phyloP scores from a whole-genome alignment of 2,113 vertebrate species.

The Antechinus stuartii region DNA sequence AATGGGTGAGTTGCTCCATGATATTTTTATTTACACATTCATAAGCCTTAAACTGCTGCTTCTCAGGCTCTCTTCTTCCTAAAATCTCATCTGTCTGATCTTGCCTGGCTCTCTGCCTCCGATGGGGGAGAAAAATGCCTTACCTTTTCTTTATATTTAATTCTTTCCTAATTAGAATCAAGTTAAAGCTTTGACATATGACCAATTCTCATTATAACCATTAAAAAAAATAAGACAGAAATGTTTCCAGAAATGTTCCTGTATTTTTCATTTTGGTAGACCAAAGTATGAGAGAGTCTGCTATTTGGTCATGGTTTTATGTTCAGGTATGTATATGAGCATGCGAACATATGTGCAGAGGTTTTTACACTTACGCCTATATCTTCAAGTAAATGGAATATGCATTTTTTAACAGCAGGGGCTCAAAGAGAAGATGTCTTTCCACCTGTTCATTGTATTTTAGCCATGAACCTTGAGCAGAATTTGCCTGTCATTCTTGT shows the following conservation, averaged over 20 bases:
- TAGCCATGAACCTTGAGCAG: slow-evolving; percentile 73
- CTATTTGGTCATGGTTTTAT: slow-evolving; percentile 60
- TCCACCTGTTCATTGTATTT: slow-evolving; percentile 84
- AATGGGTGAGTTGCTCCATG: slow-evolving; percentile 84
- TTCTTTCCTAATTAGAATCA: slow-evolving; percentile 7
- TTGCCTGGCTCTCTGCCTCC: slow-evolving; percentile 56
- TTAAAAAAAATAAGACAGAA: neutral
- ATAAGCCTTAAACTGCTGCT: slow-evolving; percentile 48
- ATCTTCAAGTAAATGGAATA: slow-evolving; percentile 51
- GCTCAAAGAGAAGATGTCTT: slow-evolving; percentile 73
- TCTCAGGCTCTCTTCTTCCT: slow-evolving; percentile 23
- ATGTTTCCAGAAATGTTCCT: slow-evolving; percentile 62
- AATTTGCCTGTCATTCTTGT: slow-evolving; percentile 81
- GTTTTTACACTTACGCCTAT: neutral
- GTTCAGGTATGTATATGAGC: slow-evolving; percentile 68
- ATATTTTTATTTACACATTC: slow-evolving; percentile 65
- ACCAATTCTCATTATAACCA: slow-evolving; percentile 14
- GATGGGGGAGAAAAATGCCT: slow-evolving; percentile 26
- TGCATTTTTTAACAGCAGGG: slow-evolving; percentile 75
- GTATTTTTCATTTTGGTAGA: slow-evolving; percentile 72
- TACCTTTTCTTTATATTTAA: slow-evolving; percentile 23
- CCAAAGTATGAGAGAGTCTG: slow-evolving; percentile 79
- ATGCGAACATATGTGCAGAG: neutral
- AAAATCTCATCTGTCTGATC: neutral
- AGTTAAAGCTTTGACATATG: slow-evolving; percentile 32